Percentiles rank a stretch among this genome's conserved stretches.
Conservation (phyloP, 2,888 invertebrate genomes). For the Caenorhabditis sp. region DNA sequence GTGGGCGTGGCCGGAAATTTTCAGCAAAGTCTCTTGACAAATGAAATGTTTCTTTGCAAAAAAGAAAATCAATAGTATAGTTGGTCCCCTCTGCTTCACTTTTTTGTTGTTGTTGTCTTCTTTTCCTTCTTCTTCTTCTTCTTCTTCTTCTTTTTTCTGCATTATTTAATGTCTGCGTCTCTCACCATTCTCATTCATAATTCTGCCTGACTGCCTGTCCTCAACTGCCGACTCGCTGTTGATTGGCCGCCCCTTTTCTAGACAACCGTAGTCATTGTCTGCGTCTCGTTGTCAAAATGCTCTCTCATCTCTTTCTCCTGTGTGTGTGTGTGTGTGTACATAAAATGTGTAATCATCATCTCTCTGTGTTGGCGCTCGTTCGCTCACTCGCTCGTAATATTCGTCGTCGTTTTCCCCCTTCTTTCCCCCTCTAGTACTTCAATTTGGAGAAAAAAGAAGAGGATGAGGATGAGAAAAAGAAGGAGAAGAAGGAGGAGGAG, state of each 20-base stretch:
- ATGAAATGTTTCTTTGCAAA: background rate
- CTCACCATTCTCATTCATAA: slow-evolving; percentile 3
- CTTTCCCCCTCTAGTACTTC: too few relatives aligned
- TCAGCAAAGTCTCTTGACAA: too few relatives aligned
- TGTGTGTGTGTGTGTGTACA: background rate
- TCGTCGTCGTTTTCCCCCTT: too few relatives aligned
- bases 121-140: slow-evolving; percentile 1
- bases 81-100: slow-evolving; percentile 1
- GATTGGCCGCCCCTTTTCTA: background rate
- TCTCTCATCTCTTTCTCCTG: background rate
- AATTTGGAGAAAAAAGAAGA: background rate
- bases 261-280: background rate
- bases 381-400: background rate
- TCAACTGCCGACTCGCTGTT: slow-evolving; percentile 3
- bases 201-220: slow-evolving; percentile 4
- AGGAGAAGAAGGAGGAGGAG: background rate
- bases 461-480: too few relatives aligned
- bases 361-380: too few relatives aligned
- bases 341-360: background rate
- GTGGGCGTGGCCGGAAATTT: too few relatives aligned
- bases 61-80: background rate
- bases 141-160: background rate
- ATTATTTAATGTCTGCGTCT: background rate
- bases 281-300: background rate
- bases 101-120: too few relatives aligned